Conservation (phyloP, 2,888 invertebrate genomes). For the Brachypalpus laphriformis region DNA sequence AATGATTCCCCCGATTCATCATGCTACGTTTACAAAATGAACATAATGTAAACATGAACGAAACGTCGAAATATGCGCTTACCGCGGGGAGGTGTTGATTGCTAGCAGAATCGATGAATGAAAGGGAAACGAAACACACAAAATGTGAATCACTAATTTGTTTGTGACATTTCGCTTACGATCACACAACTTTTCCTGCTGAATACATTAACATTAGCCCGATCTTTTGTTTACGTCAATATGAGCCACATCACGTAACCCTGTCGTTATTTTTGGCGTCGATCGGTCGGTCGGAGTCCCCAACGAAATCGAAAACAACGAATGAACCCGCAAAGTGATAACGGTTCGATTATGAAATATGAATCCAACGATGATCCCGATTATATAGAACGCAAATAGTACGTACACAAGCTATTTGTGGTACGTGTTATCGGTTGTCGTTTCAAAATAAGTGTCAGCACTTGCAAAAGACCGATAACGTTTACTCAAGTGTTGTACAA, state of each 20-base stretch:
- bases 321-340: conserved; percentile 23
- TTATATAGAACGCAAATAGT: not conserved
- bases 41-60: conserved; percentile 37
- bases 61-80: conserved; percentile 12
- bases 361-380: not conserved
- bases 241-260: conserved; percentile 16
- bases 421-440: conserved; percentile 1
- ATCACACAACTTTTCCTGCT: conserved; percentile 1
- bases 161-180: conserved; percentile 8
- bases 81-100: not conserved
- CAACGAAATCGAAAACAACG: conserved; percentile 21
- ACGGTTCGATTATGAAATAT: conserved; percentile 37
- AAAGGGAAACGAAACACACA: conserved; percentile 17
- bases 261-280: not conserved
- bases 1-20: not conserved
- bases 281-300: not conserved
- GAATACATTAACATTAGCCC: conserved; percentile 9
- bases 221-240: conserved; percentile 26
- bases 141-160: conserved; percentile 26
- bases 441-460: conserved; percentile 27
- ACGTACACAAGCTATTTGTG: not conserved
- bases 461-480: conserved; percentile 2
- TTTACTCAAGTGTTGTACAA: not conserved
- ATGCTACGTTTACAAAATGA: not conserved
- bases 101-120: conserved; percentile 14